A percentile compares a stretch with the other conserved stretches of the same genome.
Evolutionary conservation across 2,113 vertebrate genomes (phyloP).

Genomic region (Dunckerocampus dactyliophorus): DNA sequence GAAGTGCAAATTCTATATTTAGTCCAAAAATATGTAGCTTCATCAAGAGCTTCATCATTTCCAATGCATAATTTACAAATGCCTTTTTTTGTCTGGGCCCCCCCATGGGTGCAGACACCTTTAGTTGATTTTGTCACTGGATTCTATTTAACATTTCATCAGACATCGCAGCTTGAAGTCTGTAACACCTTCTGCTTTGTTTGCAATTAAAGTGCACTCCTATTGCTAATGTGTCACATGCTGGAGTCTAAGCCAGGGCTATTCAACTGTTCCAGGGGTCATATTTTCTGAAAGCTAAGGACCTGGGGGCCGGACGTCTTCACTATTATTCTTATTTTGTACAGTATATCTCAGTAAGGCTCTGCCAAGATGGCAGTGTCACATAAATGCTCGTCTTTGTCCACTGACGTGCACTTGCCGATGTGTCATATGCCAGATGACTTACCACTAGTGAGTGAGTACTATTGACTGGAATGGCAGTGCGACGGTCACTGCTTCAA

Average conservation of each 20-base stretch:
- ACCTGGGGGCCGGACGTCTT: too few relatives aligned
- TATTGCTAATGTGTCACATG: conserved; percentile 42
- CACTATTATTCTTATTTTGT: too few relatives aligned
- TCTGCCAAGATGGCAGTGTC: conserved; percentile 2
- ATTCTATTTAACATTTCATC: conserved; percentile 68
- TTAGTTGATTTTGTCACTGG: conserved; percentile 53
- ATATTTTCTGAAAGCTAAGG: too few relatives aligned
- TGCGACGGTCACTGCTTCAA: conserved; percentile 2
- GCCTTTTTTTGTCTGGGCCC: conserved; percentile 19
- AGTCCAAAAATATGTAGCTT: conserved; percentile 32
- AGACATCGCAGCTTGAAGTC: conserved; percentile 62
- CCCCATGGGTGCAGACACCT: conserved; percentile 48
- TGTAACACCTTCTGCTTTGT: conserved; percentile 37
- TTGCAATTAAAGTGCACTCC: conserved; percentile 1
- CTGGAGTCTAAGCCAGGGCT: conserved; percentile 13
- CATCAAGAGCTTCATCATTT: conserved; percentile 43
- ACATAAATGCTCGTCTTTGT: conserved; percentile 38
- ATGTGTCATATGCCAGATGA: conserved; percentile 57
- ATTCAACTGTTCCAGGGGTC: too few relatives aligned
- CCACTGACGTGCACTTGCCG: conserved; percentile 50
- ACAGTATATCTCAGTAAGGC: too few relatives aligned
- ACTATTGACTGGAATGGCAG: conserved; percentile 18
- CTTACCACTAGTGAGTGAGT: conserved; percentile 22
- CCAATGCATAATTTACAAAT: conserved; percentile 39
- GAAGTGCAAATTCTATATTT: conserved; percentile 21